Evolutionary conservation across 2,888 invertebrate species (phyloP).

Genomic region (Chrysotoxum bicinctum): DNA sequence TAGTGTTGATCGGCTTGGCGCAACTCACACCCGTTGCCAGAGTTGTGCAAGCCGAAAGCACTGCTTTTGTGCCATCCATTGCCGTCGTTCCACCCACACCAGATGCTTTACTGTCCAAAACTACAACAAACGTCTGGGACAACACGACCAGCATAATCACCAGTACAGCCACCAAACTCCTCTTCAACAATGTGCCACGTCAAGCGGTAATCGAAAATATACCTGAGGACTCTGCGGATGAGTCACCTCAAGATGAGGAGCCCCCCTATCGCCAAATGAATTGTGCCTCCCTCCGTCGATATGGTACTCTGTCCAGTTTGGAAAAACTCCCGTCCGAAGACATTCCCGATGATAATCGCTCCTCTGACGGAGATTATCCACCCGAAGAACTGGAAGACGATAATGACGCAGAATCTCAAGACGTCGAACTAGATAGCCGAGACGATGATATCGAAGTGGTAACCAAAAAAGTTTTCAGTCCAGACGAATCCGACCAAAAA

Average conservation of each 20-base stretch:
- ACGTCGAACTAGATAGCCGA: conserved; percentile 73
- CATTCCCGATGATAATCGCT: conserved; percentile 81
- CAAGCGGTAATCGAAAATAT: conserved; percentile 80
- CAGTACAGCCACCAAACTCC: conserved; percentile 75
- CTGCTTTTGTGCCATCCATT: conserved; percentile 85
- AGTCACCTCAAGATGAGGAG: conserved; percentile 88
- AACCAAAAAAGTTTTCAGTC: conserved; percentile 74
- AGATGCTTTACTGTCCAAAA: conserved; percentile 82
- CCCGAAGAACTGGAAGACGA: conserved; percentile 75
- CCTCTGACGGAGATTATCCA: conserved; percentile 81
- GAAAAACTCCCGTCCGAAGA: conserved; percentile 86
- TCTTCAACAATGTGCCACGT: conserved; percentile 75
- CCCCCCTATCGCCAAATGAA: conserved; percentile 88
- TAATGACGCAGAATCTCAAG: conserved; percentile 72
- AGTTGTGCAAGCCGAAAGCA: conserved; percentile 82
- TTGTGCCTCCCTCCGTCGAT: conserved; percentile 82
- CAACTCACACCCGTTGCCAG: conserved; percentile 83
- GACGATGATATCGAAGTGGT: conserved; percentile 75
- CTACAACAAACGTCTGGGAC: conserved; percentile 80
- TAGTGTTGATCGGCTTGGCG: conserved; percentile 86
- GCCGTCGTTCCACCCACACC: conserved; percentile 90
- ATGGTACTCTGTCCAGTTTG: conserved; percentile 88
- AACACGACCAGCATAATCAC: conserved; percentile 74
- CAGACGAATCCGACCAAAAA: conserved; percentile 54
- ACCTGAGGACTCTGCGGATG: conserved; percentile 85